A percentile compares a stretch with the other conserved stretches of the same genome.
phyloP scores from a whole-genome alignment of 2,113 vertebrate species.

The Bubalus kerabau region DNA sequence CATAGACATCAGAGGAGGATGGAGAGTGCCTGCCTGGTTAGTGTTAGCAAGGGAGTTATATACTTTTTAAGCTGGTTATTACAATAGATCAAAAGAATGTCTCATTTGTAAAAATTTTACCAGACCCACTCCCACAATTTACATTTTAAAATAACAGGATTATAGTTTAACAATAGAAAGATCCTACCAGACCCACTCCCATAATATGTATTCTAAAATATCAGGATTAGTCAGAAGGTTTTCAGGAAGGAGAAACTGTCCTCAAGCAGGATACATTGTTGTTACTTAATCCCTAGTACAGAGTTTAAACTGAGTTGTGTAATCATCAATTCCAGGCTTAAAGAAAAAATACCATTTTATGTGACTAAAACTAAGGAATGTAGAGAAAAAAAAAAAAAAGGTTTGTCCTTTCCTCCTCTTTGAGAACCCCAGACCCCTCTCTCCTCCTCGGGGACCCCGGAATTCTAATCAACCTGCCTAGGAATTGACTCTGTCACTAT shows the following conservation, averaged over 20 bases:
- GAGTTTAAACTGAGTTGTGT: background rate
- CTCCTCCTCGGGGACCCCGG: background rate
- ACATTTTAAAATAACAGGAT: background rate
- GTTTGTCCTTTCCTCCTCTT: background rate
- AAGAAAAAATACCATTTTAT: background rate
- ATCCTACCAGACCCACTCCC: background rate
- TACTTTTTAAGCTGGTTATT: background rate
- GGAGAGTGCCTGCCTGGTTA: accelerated
- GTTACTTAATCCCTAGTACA: background rate
- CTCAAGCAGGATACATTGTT: background rate
- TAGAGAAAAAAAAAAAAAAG: background rate
- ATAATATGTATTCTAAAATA: background rate
- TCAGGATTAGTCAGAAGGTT: background rate
- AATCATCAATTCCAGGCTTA: background rate
- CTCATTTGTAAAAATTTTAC: background rate
- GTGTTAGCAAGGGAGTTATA: background rate
- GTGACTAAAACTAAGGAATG: background rate
- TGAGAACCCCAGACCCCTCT: background rate
- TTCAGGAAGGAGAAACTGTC: background rate
- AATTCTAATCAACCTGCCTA: background rate
- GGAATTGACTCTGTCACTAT: background rate
- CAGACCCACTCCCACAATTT: background rate
- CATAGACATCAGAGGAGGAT: background rate
- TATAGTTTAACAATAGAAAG: background rate
- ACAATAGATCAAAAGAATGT: background rate